These are phyloP conservation scores for Ictalurus furcatus DNA, from an alignment of 2,113 vertebrate genomes.

Conservation along the genomic window DNA sequence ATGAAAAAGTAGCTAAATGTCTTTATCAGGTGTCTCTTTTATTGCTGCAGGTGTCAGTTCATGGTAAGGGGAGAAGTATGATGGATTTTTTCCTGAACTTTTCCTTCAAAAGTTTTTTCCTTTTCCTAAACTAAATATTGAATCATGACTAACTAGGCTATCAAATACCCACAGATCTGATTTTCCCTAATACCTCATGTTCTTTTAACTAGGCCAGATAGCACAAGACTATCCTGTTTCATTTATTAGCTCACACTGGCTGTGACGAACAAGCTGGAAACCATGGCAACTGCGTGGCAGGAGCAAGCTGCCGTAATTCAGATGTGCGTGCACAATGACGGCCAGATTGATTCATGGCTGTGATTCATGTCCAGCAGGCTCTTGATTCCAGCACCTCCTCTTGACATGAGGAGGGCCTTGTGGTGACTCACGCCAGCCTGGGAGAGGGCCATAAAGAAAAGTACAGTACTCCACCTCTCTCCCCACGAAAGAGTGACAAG, in stretches of 20 bases:
- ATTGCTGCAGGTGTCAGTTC: neutral
- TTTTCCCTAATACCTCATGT: neutral
- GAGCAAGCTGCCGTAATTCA: slow-evolving; percentile 39
- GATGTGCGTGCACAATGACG: slow-evolving; percentile 37
- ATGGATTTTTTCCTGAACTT: neutral
- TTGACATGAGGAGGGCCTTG: slow-evolving; percentile 28
- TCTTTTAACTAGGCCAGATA: no score
- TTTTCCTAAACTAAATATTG: neutral
- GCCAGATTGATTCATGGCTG: slow-evolving; percentile 48
- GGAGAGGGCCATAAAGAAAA: slow-evolving; percentile 28
- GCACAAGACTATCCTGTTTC: neutral
- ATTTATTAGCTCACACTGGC: slow-evolving; percentile 24
- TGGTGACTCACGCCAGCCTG: slow-evolving; percentile 51
- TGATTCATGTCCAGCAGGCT: slow-evolving; percentile 46
- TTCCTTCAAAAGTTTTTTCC: neutral
- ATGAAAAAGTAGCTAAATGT: neutral
- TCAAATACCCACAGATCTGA: neutral
- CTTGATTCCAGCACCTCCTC: slow-evolving; percentile 49
- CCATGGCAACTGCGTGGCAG: slow-evolving; percentile 58
- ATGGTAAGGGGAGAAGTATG: neutral
- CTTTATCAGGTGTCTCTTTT: neutral
- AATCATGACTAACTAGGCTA: neutral
- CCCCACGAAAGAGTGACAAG: neutral
- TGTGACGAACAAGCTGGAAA: slow-evolving; percentile 56
- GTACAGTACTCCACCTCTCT: slow-evolving; percentile 34